These are phyloP conservation scores for Oedothorax gibbosus DNA, from an alignment of 1,140 invertebrate species.

Conservation along the genomic window DNA sequence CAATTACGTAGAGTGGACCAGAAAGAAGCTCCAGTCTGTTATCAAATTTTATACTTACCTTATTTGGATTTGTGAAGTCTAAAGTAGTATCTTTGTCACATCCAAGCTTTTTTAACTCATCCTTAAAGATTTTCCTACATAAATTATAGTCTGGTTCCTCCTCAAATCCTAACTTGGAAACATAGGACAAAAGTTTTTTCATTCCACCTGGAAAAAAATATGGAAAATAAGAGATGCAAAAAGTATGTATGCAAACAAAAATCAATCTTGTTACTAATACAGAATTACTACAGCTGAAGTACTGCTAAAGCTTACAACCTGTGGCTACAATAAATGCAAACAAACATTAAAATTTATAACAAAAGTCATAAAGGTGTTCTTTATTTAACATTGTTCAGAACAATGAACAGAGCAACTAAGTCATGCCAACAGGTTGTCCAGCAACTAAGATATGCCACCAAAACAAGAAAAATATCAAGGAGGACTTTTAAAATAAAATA, in stretches of 20 bases:
- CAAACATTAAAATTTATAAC: too few species aligned
- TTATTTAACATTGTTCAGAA: too few species aligned
- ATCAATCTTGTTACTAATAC: neutral
- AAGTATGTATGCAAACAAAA: neutral
- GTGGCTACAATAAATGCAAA: too few species aligned
- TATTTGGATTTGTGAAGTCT: constrained; percentile 3
- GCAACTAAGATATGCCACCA: too few species aligned
- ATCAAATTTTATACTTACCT: constrained; percentile 23
- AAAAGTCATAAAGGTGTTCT: too few species aligned
- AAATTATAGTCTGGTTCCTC: constrained; percentile 78
- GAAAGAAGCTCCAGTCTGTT: neutral
- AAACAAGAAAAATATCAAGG: too few species aligned
- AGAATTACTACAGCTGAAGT: neutral
- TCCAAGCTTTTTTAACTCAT: constrained; percentile 37
- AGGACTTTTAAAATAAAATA: too few species aligned
- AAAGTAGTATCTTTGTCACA: constrained; percentile 16
- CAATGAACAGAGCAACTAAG: too few species aligned
- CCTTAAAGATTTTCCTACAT: constrained; percentile 36
- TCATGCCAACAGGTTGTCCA: too few species aligned
- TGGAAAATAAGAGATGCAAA: neutral
- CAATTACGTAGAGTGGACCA: too few species aligned
- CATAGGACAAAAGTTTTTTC: constrained; percentile 78
- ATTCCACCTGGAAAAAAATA: constrained; percentile 65
- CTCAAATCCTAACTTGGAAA: constrained; percentile 78
- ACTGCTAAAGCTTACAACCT: too few species aligned